These are phyloP conservation scores for Julus scandinavius DNA, from an alignment of 2,888 invertebrate species.

Conservation along the genomic window DNA sequence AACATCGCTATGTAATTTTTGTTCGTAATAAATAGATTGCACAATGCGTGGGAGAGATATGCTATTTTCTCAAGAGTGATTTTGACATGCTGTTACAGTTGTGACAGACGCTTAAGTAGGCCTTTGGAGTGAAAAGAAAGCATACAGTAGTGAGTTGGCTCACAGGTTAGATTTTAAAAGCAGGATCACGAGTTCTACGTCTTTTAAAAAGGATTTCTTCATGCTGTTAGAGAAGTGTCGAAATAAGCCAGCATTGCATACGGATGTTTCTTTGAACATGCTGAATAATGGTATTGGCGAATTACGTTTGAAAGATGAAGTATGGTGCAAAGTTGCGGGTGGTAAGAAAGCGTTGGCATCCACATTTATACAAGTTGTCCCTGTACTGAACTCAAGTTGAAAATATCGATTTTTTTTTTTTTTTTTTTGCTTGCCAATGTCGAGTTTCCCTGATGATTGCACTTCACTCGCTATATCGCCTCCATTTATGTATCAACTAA, in stretches of 20 bases:
- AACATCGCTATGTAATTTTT: not conserved
- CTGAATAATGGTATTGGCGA: conserved; percentile 21
- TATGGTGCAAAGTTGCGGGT: conserved; percentile 9
- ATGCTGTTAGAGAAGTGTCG: conserved; percentile 33
- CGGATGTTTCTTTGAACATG: conserved; percentile 21
- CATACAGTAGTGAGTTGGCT: not conserved
- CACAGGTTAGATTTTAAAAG: not conserved
- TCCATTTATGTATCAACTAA: conserved; percentile 15
- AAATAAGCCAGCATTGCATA: conserved; percentile 14
- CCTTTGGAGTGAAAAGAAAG: not conserved
- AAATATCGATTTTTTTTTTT: not conserved
- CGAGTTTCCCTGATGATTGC: conserved; percentile 8
- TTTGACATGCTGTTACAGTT: not conserved
- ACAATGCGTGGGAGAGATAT: conserved; percentile 1
- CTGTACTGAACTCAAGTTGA: conserved; percentile 24
- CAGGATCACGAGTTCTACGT: not conserved
- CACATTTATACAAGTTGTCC: conserved; percentile 19
- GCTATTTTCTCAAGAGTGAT: conserved; percentile 5
- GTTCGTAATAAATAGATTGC: not conserved
- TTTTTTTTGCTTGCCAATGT: not conserved
- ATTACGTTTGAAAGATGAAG: conserved; percentile 27
- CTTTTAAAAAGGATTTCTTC: not conserved
- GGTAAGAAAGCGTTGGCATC: conserved; percentile 27
- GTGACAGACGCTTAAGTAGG: conserved; percentile 33
- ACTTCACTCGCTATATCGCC: not conserved